A percentile compares a stretch with the other conserved stretches of the same genome.
These are phyloP conservation scores for Crocidura indochinensis DNA, from an alignment of 2,797 vertebrate species.

Conservation along the genomic window DNA sequence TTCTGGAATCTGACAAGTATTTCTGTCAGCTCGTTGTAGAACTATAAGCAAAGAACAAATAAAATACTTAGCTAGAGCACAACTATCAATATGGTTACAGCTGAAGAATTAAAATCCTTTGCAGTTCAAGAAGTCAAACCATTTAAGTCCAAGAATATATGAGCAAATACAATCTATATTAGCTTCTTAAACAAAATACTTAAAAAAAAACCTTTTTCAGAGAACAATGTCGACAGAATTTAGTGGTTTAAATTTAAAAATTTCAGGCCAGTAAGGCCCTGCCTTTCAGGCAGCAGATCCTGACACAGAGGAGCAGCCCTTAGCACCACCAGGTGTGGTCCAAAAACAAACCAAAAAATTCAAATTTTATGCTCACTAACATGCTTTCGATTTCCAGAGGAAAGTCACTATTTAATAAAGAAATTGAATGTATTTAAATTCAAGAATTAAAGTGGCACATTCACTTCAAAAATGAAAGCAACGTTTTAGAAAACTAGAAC, in stretches of 20 bases:
- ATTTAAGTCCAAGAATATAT: constrained; percentile 27
- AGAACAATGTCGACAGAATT: constrained; percentile 46
- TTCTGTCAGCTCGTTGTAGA: constrained; percentile 99
- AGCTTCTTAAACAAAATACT: constrained; percentile 38
- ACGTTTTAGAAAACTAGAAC: not conserved
- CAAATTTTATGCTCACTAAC: constrained; percentile 33
- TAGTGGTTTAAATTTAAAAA: not conserved
- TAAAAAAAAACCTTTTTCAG: constrained; percentile 27
- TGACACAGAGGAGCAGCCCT: too few species aligned
- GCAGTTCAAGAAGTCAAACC: not conserved
- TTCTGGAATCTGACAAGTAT: constrained; percentile 98
- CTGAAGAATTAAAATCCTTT: constrained; percentile 27
- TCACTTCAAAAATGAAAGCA: constrained; percentile 34
- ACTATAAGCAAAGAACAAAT: constrained; percentile 90
- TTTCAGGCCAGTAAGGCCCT: too few species aligned
- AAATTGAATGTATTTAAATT: not conserved
- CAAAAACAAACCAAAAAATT: not conserved
- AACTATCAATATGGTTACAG: constrained; percentile 4
- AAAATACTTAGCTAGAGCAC: constrained; percentile 21
- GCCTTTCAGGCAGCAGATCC: too few species aligned
- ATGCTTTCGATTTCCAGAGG: constrained; percentile 49
- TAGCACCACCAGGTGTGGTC: too few species aligned
- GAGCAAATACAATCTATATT: constrained; percentile 44
- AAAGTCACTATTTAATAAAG: constrained; percentile 11
- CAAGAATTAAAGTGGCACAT: not conserved